These are phyloP conservation scores for Varanus salvator DNA, from an alignment of 2,113 vertebrate genomes.

Conservation along the genomic window DNA sequence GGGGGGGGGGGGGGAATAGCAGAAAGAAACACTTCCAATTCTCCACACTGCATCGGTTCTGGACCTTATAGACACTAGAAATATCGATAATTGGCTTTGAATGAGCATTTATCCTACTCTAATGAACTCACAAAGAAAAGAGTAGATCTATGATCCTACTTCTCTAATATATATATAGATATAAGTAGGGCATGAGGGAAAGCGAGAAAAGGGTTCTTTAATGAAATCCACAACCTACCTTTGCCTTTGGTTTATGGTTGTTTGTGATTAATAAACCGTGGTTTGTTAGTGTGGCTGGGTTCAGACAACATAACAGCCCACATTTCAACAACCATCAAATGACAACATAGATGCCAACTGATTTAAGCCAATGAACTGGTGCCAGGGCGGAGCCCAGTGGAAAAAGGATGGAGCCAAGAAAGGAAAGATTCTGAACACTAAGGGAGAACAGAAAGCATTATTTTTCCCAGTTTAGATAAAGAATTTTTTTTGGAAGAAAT, in stretches of 20 bases:
- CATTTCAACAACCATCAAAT: too few species aligned
- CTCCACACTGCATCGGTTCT: neutral
- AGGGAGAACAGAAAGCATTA: neutral
- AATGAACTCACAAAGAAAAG: neutral
- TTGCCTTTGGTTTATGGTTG: neutral
- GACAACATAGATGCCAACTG: neutral
- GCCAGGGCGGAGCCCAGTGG: neutral
- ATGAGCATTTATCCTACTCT: neutral
- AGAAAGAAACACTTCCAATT: neutral
- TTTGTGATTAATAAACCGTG: too few species aligned
- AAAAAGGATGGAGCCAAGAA: too few species aligned
- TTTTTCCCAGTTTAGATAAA: neutral
- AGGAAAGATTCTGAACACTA: neutral
- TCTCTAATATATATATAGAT: neutral
- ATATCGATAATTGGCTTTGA: neutral
- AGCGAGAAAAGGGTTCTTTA: neutral
- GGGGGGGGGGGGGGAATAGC: neutral
- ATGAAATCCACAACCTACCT: neutral
- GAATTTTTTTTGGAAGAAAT: too few species aligned
- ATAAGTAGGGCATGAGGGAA: neutral
- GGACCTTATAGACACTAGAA: neutral
- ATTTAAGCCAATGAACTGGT: neutral
- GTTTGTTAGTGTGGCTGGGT: too few species aligned
- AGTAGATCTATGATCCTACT: neutral
- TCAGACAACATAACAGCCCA: too few species aligned